Base-by-base conservation (phyloP, 1,140 invertebrate genomes). In the Myzus persicae region DNA sequence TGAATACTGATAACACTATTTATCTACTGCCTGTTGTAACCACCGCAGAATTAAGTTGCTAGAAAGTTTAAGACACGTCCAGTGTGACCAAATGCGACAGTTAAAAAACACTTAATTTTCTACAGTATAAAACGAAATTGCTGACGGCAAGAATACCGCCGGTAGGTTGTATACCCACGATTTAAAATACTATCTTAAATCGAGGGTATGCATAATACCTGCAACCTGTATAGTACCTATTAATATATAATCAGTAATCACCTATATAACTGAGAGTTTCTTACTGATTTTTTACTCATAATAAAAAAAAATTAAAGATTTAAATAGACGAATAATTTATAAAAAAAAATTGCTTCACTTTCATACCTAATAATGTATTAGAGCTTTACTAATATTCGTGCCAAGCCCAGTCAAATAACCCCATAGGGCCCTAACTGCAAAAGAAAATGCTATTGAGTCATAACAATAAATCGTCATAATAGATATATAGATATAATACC, bases 71-170 rank as follows among this genome's bases (percentile, higher is more conserved):
- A 89, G 36, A 89, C n/a, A 54, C 24, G 24, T 89, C 3, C 88
- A 89, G 88, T 89, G 88, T 89, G 88, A 54, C 88, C 88, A 89
- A n/a, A 89, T 54, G 46, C 46, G 24, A 89, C n/a, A 38, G 36
- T 89, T 38, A n/a, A 46, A 42, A 87, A 85, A 44, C 42, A 20
- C 14, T 85, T 76, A 76, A 76, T 76, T 31, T 67, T 18, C n/a
- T 18, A n/a, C 31, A 67, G 2, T 67, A 9, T 26, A 67, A 76
- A 76, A 76, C 18, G 31, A n/a, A 76, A 76, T 18, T 4, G 14
- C 31, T 76, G 59, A 76, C 59, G 31, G n/a, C n/a, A 18, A n/a
- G 1, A 67, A 48, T 48, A 48, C 18, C 9, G 46, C n/a, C n/a
- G n/a, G n/a, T 20, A 14, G 14, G 46, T 48, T 18, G 14, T n/a